Evolutionary conservation across 2,113 vertebrate genomes (phyloP).

Genomic region (Tachycineta bicolor): DNA sequence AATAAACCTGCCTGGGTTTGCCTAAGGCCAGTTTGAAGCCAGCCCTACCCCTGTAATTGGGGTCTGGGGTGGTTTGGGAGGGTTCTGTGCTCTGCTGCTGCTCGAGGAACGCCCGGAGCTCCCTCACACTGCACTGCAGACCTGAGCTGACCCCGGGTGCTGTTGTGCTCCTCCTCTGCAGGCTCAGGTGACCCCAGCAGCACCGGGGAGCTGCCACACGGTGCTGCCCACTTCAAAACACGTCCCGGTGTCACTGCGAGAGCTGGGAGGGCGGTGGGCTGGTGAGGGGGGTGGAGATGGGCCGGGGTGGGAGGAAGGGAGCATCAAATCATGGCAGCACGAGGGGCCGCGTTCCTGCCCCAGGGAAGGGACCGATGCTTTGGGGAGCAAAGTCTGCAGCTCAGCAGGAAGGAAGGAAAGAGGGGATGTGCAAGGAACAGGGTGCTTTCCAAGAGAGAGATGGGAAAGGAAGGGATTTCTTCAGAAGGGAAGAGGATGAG

Average conservation of each 20-base stretch:
- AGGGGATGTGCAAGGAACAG: background rate
- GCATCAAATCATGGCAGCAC: background rate
- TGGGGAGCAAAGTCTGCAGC: background rate
- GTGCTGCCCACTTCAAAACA: background rate
- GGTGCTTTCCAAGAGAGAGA: background rate
- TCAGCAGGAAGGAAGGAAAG: slow-evolving; percentile 3
- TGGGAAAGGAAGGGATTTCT: slow-evolving; percentile 8
- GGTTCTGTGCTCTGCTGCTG: background rate
- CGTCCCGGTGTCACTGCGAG: background rate
- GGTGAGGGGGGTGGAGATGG: background rate
- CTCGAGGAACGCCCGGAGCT: background rate
- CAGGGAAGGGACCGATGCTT: background rate
- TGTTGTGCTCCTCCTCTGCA: background rate
- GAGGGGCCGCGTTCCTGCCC: background rate
- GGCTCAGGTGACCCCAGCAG: background rate
- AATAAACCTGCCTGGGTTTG: background rate
- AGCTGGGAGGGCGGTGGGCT: background rate
- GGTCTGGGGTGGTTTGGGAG: background rate
- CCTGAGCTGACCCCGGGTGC: background rate
- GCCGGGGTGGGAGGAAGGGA: background rate
- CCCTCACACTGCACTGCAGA: background rate
- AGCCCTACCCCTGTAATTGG: slow-evolving; percentile 4
- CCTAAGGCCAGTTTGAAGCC: background rate
- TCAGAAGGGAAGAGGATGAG: background rate
- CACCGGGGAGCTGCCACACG: background rate